Evolutionary conservation across 2,797 vertebrate genomes (phyloP).

Genomic region (Parotocinclus haroldoi): DNA sequence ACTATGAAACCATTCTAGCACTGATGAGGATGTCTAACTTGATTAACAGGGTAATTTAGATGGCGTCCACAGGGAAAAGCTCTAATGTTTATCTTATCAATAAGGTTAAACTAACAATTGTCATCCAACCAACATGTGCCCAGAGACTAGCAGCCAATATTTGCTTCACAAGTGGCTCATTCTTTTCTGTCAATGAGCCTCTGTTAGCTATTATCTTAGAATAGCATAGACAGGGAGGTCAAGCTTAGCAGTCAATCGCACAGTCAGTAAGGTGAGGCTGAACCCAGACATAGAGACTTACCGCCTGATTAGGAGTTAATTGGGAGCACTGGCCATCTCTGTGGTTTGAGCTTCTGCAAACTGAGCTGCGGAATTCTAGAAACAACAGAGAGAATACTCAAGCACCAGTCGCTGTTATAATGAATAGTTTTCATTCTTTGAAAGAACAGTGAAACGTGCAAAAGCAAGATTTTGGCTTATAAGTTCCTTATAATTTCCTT

Average conservation of each 20-base stretch:
- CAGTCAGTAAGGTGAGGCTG: slow-evolving; percentile 30
- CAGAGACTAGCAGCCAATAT: slow-evolving; percentile 11
- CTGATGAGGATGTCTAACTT: slow-evolving; percentile 32
- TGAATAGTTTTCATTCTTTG: too few species aligned
- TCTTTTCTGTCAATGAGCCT: slow-evolving; percentile 41
- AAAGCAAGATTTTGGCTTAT: too few species aligned
- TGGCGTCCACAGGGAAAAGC: slow-evolving; percentile 22
- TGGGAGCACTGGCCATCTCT: slow-evolving; percentile 28
- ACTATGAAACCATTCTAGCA: slow-evolving; percentile 28
- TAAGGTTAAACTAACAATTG: slow-evolving; percentile 34
- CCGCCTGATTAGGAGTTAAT: slow-evolving; percentile 39
- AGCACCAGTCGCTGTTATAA: too few species aligned
- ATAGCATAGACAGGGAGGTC: slow-evolving; percentile 17
- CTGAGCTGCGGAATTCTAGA: slow-evolving; percentile 5
- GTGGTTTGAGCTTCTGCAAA: slow-evolving; percentile 16
- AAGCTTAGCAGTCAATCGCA: slow-evolving; percentile 33
- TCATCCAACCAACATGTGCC: slow-evolving; percentile 28
- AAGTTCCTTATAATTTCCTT: too few species aligned
- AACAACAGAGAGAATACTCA: too few species aligned
- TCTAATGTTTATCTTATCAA: slow-evolving; percentile 41
- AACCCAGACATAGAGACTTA: slow-evolving; percentile 28
- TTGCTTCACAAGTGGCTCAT: slow-evolving; percentile 35
- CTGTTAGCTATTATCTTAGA: slow-evolving; percentile 42
- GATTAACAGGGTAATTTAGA: slow-evolving; percentile 39
- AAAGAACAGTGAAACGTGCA: too few species aligned